Evolutionary conservation across 2,113 vertebrate genomes (phyloP).

Genomic region (Gambusia affinis): DNA sequence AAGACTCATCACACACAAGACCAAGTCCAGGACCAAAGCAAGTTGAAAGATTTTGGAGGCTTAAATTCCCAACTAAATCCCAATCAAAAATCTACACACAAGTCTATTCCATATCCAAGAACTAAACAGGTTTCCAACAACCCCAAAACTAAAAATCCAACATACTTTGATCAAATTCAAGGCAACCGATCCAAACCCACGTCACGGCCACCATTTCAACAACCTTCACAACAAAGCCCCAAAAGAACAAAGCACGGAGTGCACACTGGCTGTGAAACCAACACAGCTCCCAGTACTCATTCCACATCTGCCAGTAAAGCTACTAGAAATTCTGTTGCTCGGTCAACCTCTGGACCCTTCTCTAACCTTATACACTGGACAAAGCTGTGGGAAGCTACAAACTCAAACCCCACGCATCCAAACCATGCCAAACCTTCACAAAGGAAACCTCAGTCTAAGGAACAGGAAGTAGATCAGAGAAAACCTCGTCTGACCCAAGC

Average conservation of each 20-base stretch:
- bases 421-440: conserved; percentile 43
- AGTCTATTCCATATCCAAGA: conserved; percentile 36
- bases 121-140: conserved; percentile 42
- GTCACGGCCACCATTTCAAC: conserved; percentile 35
- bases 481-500: conserved; percentile 12
- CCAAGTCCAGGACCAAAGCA: conserved; percentile 53
- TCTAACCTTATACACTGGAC: conserved; percentile 44
- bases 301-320: conserved; percentile 52
- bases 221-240: conserved; percentile 43
- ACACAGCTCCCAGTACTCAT: conserved; percentile 36
- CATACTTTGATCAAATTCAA: conserved; percentile 50
- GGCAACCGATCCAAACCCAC: conserved; percentile 47
- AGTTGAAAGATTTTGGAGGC: conserved; percentile 31
- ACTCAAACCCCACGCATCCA: conserved; percentile 28
- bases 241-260: conserved; percentile 53
- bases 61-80: conserved; percentile 39
- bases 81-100: conserved; percentile 56
- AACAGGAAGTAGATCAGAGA: conserved; percentile 55
- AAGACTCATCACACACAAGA: conserved; percentile 45
- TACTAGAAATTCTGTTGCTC: conserved; percentile 16
- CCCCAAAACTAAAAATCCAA: conserved; percentile 54
- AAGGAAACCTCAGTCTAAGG: conserved; percentile 58
- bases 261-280: conserved; percentile 32
- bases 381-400: conserved; percentile 51
- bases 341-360: conserved; percentile 34